Conservation (phyloP, 2,888 invertebrate genomes). For the Micropterix aruncella region DNA sequence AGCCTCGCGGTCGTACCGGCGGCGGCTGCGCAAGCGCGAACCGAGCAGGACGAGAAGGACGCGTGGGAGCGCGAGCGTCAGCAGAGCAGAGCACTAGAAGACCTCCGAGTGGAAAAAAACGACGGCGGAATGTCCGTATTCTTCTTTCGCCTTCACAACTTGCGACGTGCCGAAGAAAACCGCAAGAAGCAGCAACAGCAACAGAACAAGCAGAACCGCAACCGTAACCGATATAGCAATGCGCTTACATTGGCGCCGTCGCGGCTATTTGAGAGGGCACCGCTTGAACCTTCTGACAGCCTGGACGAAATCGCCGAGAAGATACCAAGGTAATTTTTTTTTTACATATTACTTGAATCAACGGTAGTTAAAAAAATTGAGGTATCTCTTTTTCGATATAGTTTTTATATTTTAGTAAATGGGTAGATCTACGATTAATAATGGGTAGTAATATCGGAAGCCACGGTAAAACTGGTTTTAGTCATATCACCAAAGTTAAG, state of each 20-base stretch:
- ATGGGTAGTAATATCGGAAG: too few species aligned
- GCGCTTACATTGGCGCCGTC: slow-evolving; percentile 60
- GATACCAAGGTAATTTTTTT: slow-evolving; percentile 69
- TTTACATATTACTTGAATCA: too few species aligned
- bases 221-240: slow-evolving; percentile 38
- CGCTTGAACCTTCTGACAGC: slow-evolving; percentile 75
- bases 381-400: slow-evolving; percentile 1
- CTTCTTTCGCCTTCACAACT: slow-evolving; percentile 89
- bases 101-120: not conserved
- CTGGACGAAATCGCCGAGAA: slow-evolving; percentile 85
- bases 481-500: too few species aligned
- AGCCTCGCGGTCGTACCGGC: not conserved
- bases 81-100: not conserved
- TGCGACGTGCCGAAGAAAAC: slow-evolving; percentile 68
- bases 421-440: too few species aligned
- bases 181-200: slow-evolving; percentile 20
- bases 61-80: not conserved
- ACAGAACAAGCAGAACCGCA: slow-evolving; percentile 21
- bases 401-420: too few species aligned
- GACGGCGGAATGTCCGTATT: slow-evolving; percentile 76
- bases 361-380: not conserved
- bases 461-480: too few species aligned
- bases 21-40: not conserved
- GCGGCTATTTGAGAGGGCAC: slow-evolving; percentile 70
- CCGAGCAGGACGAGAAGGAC: not conserved